These are phyloP conservation scores for Chaetodon trifasciatus DNA, from an alignment of 2,797 vertebrate genomes.

Conservation along the genomic window DNA sequence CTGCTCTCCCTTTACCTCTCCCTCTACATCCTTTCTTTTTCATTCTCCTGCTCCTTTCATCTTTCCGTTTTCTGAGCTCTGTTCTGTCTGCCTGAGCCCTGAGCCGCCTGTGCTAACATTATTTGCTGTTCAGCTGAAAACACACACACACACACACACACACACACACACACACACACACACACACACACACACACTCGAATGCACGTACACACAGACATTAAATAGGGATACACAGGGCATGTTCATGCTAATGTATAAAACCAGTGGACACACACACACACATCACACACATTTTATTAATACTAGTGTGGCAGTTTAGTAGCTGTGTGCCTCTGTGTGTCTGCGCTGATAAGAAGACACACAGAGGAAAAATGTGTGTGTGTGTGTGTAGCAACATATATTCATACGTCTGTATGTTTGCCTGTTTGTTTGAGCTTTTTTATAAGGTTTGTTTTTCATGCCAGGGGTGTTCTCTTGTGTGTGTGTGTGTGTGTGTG, in stretches of 20 bases:
- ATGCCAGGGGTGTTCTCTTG: background rate
- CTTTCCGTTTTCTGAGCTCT: conserved; percentile 13
- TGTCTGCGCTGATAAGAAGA: conserved; percentile 44
- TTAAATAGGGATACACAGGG: background rate
- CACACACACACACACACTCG: conserved; percentile 14
- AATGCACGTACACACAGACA: background rate
- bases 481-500: conserved; percentile 19
- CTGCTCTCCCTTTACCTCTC: no score
- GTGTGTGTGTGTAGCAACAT: conserved; percentile 7
- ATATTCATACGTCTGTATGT: background rate
- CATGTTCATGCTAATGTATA: background rate
- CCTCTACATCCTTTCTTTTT: no score
- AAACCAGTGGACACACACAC: background rate
- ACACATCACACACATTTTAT: conserved; percentile 7
- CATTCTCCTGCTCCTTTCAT: background rate
- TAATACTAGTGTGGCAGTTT: background rate
- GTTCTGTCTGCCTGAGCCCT: conserved; percentile 3
- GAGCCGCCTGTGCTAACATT: conserved; percentile 12
- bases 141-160: conserved; percentile 12
- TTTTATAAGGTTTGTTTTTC: background rate
- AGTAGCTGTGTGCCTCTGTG: conserved; percentile 7
- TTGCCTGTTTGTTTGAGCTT: background rate
- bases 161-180: conserved; percentile 10
- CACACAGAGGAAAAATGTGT: background rate
- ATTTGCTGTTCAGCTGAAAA: conserved; percentile 38